A percentile compares a stretch with the other conserved stretches of the same genome.
phyloP scores from a whole-genome alignment of 2,888 invertebrate species.

The Drosophila fungiperda region DNA sequence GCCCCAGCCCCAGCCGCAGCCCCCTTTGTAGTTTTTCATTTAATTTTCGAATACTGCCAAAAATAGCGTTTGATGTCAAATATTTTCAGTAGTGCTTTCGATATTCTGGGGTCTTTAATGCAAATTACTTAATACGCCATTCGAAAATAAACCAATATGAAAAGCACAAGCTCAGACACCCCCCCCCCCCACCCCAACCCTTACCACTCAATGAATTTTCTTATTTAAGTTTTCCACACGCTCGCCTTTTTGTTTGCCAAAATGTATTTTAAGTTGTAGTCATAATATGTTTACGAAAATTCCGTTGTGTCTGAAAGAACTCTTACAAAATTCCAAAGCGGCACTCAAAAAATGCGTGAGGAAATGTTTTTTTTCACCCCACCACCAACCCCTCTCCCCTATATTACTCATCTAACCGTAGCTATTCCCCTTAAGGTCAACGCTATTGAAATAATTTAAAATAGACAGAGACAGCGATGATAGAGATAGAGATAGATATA shows the following conservation, averaged over 20 bases:
- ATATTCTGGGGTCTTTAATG: conserved; percentile 40
- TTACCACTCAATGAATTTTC: conserved; percentile 2
- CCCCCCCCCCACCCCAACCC: background rate
- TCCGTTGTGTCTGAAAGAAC: conserved; percentile 48
- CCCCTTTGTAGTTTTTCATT: conserved; percentile 4
- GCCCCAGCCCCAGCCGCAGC: background rate
- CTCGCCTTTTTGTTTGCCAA: conserved; percentile 39
- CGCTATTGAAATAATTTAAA: conserved; percentile 40
- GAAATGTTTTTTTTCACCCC: conserved; percentile 38
- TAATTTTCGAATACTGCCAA: conserved; percentile 27
- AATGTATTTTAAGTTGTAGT: conserved; percentile 39
- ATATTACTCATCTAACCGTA: conserved; percentile 12
- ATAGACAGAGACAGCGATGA: conserved; percentile 8
- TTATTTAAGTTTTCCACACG: conserved; percentile 47
- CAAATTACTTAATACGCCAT: conserved; percentile 63
- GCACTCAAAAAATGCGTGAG: conserved; percentile 45
- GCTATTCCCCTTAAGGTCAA: conserved; percentile 56
- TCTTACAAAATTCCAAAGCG: conserved; percentile 68
- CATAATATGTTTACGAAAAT: conserved; percentile 32
- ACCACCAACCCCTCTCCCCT: background rate
- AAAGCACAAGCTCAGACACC: conserved; percentile 4
- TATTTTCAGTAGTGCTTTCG: conserved; percentile 17
- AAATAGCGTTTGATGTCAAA: conserved; percentile 63
- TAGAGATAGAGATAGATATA: background rate
- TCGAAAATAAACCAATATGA: conserved; percentile 34